Base-by-base conservation (phyloP, 2,113 vertebrate species). In the Dasypus novemcinctus region DNA sequence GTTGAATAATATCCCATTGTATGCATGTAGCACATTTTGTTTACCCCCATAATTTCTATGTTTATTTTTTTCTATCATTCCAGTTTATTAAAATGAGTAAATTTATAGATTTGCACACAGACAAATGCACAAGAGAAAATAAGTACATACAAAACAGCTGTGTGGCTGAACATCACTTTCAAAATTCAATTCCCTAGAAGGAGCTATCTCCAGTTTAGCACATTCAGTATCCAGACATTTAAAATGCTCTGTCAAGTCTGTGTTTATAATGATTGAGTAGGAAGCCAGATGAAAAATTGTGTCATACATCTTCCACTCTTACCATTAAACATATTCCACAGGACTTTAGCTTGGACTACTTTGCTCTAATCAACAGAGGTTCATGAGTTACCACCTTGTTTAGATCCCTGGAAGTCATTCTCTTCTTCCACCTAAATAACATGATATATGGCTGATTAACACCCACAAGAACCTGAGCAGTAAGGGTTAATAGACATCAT, bases 111-210 rank as follows among this genome's bases (percentile, higher is more conserved):
- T 98, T 92, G 95, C 71, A 97, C 98, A 97, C 87, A 98, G 98
- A 97, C 98, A 99, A 98, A 98, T 99, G 98, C 98, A 98, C 72
- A 88, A 96, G 72, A 97, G 87, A 90, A 96, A 97, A 81, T 79
- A 96, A 68, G 82, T 97, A 49, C 46, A 49, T 49, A 49, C 8
- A 9, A 49, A 49, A 49, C 46, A 49, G 46, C 46, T 49, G 46
- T 93, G 97, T 96, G 94, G 96, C 94, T 97, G 92, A 94, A 96
- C 38, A 90, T 89, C 91, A 93, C 66, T 97, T 97, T 90, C 64
- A 97, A 94, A 95, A 87, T 80, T 93, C 54, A 91, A 76, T 95
- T 96, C 96, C 93, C 83, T 97, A 96, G 86, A 96, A 95, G 46
- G 82, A 95, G 74, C 72, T 96, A 84, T 78, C 90, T 98, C 89